Evolutionary conservation across 2,113 vertebrate species (phyloP), one percentile per base, ranked within the genome.

Genomic region (Tragulus kanchil): DNA sequence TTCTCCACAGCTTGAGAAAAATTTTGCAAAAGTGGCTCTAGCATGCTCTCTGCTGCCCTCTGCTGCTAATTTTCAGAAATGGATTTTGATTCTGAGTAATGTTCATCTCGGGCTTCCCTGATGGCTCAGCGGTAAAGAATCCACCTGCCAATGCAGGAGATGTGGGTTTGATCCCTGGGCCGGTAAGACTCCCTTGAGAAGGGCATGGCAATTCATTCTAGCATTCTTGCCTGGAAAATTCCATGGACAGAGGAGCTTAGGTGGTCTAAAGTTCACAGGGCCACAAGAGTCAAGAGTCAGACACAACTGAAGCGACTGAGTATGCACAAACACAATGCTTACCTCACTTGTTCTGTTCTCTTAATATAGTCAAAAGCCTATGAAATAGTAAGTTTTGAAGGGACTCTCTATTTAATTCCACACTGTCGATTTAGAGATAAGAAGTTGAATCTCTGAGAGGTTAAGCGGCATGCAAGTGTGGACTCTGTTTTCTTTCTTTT

Each of bases 31-130:
- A 89, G 69, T 31, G 28, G 86, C 62, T 13, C 78, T 97, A 85
- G 17, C 10, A 0, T 87, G 75, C 95, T 95, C 83, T 96, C 95
- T 98, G 95, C 96, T 96, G 94, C 95, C 97, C 94, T 97, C 98
- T 98, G 89, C 98, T 98, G 98, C 36, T 94, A 59, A 56, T 48
- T 84, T 96, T 65, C 14, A 95, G 83, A 86, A 98, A 95, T 25
- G 58, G 52, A 59, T 91, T 77, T 92, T 1, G 45, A 67, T 95
- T 94, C 58, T 61, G 61, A 78, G 26, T 75, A 90, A 85, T 59
- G 42, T 10, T 45, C 7, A 52, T 23, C 10, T 71, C 13, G 11
- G 69, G 69, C 36, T 73, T 73, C 36, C 36, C 69, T 45, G 69
- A 73, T 73, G 69, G 69, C 69, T 73, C 23, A 73, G 69, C 36